phyloP scores from a whole-genome alignment of 2,113 vertebrate genomes.

The Rousettus leschenaultii region DNA sequence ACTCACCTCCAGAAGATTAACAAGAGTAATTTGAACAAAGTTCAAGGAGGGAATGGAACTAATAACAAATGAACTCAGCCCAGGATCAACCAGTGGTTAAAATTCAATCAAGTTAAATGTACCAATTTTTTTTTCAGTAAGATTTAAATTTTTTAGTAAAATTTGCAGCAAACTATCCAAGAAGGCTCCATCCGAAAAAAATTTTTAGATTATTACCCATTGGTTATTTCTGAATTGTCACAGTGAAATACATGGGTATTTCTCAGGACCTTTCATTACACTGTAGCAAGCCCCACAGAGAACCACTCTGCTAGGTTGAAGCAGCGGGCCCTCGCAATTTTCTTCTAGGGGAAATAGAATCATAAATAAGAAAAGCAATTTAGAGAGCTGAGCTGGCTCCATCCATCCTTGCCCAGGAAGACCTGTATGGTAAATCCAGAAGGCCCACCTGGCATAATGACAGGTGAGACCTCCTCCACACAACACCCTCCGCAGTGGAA shows the following conservation, averaged over 20 bases:
- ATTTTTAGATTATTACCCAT: neutral
- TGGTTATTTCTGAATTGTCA: neutral
- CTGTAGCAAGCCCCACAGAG: neutral
- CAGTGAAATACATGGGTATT: neutral
- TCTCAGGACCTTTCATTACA: slow-evolving; percentile 19
- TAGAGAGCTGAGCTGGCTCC: neutral
- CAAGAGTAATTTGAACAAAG: neutral
- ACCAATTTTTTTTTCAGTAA: neutral
- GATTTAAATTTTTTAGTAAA: neutral
- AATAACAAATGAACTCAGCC: neutral
- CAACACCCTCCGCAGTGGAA: too few relatives aligned
- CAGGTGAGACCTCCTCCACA: neutral
- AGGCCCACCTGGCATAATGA: neutral
- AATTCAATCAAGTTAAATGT: slow-evolving; percentile 18
- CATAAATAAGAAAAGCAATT: slow-evolving; percentile 69
- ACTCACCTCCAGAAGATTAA: neutral
- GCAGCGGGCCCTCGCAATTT: slow-evolving; percentile 44
- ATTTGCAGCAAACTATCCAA: neutral
- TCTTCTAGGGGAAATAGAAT: slow-evolving; percentile 45
- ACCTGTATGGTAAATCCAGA: neutral
- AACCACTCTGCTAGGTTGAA: neutral
- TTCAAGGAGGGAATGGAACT: neutral
- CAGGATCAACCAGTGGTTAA: neutral
- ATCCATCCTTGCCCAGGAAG: slow-evolving; percentile 46
- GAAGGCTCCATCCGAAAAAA: neutral